Evolutionary conservation across 2,888 invertebrate genomes (phyloP).

Genomic region (Imbricaverruca yamaguchii): DNA sequence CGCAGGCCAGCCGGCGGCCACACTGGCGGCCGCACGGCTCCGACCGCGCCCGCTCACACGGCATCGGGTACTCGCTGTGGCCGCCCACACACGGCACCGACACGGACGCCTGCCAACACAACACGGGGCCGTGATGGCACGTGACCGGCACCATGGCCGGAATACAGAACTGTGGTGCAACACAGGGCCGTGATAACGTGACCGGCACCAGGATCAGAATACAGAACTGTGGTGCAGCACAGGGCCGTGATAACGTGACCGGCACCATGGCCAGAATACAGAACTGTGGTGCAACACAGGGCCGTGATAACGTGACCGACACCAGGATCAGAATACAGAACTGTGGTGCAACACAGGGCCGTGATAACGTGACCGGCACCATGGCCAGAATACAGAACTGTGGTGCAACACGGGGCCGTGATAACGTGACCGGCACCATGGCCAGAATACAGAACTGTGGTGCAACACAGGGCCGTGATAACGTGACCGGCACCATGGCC

Average conservation of each 20-base stretch:
- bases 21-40: conserved; percentile 46
- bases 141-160: neutral
- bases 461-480: neutral
- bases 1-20: conserved; percentile 42
- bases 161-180: neutral
- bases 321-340: neutral
- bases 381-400: neutral
- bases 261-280: neutral
- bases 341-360: neutral
- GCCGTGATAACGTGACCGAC: neutral
- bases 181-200: neutral
- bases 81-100: conserved; percentile 51
- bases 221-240: neutral
- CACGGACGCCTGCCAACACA: conserved; percentile 54
- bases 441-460: too few relatives aligned
- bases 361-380: neutral
- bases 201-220: neutral
- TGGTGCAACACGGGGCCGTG: neutral
- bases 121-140: neutral
- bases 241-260: neutral
- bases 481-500: neutral
- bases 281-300: neutral
- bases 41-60: conserved; percentile 51
- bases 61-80: conserved; percentile 42
- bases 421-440: neutral